Percentiles rank a stretch among this genome's conserved stretches.
Conservation (phyloP, 2,888 invertebrate genomes). For the Lamellibrachia satsuma region DNA sequence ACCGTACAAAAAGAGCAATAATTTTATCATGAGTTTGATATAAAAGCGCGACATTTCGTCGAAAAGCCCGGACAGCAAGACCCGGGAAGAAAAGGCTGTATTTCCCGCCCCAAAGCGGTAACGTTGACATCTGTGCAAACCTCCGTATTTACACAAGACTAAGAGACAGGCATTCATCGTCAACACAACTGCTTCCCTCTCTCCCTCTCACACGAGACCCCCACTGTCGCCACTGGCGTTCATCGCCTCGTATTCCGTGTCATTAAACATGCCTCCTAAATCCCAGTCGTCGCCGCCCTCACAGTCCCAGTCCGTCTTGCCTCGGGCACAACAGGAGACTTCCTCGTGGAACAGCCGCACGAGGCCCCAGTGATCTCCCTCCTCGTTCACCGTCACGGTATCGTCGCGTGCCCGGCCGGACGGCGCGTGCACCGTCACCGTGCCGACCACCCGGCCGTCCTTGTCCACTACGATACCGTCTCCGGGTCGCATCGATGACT, state of each 20-base stretch:
- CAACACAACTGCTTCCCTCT: too few relatives aligned
- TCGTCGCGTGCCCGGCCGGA: not conserved
- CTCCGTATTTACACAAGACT: too few relatives aligned
- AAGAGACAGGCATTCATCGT: too few relatives aligned
- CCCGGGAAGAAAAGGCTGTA: too few relatives aligned
- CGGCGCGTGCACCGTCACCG: constrained; percentile 4
- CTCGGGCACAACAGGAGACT: not conserved
- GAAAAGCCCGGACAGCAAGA: too few relatives aligned
- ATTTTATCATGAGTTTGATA: too few relatives aligned
- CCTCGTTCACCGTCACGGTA: not conserved
- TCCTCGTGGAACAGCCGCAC: not conserved
- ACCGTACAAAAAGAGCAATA: too few relatives aligned
- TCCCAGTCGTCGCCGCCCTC: not conserved
- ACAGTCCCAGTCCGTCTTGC: not conserved
- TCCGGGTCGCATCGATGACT: not conserved
- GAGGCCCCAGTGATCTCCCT: not conserved
- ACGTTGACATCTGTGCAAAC: too few relatives aligned
- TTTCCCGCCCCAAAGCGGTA: too few relatives aligned
- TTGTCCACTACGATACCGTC: not conserved
- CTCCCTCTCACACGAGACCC: not conserved
- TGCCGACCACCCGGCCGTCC: not conserved
- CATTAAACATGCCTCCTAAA: not conserved
- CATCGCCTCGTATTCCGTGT: not conserved
- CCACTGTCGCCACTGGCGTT: not conserved
- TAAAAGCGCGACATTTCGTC: too few relatives aligned